phyloP scores from a whole-genome alignment of 2,113 vertebrate genomes.

The Cryptoleucopteryx plumbea region DNA sequence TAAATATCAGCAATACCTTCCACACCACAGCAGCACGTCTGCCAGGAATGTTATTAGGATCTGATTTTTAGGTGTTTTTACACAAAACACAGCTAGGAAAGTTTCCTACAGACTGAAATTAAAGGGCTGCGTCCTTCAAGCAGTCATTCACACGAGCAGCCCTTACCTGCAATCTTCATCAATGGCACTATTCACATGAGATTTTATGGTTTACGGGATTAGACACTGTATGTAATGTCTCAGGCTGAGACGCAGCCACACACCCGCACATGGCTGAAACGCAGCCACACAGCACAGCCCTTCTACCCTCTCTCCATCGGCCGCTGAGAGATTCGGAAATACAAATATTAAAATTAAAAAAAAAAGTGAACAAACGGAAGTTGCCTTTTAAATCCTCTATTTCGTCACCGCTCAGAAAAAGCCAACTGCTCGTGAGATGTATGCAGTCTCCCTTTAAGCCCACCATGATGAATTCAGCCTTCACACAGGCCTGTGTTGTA shows the following conservation, averaged over 20 bases:
- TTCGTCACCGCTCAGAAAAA: neutral
- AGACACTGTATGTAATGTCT: slow-evolving; percentile 57
- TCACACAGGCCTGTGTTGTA: neutral
- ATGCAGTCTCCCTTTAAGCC: neutral
- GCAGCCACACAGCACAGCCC: neutral
- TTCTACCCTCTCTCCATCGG: neutral
- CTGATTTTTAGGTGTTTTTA: slow-evolving; percentile 48
- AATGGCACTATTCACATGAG: slow-evolving; percentile 50
- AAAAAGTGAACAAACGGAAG: neutral
- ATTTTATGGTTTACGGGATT: slow-evolving; percentile 44
- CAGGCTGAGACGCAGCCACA: neutral
- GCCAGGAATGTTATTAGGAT: neutral
- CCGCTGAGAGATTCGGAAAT: neutral
- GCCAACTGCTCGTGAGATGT: neutral
- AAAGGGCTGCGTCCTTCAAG: neutral
- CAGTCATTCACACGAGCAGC: neutral
- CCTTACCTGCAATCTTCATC: slow-evolving; percentile 13
- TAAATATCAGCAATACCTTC: neutral
- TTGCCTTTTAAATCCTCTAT: neutral
- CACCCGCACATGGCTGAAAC: neutral
- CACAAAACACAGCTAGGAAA: slow-evolving; percentile 48
- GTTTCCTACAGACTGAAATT: slow-evolving; percentile 3
- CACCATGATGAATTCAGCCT: neutral
- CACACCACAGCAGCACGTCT: neutral
- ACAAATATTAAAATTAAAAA: neutral